Conservation (phyloP, 2,797 vertebrate genomes). For the Hydrocynus forskahlii region DNA sequence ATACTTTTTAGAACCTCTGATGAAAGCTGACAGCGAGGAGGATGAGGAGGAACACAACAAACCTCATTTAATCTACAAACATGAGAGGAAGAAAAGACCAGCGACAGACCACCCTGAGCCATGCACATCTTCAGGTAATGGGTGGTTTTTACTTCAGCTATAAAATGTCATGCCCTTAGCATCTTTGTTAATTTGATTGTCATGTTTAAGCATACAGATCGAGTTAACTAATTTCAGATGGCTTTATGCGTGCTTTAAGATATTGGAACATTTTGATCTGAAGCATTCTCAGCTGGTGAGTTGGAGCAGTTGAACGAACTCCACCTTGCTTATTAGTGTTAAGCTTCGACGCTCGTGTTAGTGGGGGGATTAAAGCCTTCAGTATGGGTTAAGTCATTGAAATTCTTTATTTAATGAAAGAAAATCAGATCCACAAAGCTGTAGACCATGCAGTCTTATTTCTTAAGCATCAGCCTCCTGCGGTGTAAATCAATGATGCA, state of each 20-base stretch:
- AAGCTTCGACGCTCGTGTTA: constrained; percentile 59
- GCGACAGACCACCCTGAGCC: constrained; percentile 68
- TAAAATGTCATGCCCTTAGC: background rate
- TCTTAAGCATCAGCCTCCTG: constrained; percentile 47
- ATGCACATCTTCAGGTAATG: constrained; percentile 88
- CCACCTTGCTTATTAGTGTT: constrained; percentile 57
- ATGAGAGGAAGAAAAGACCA: constrained; percentile 75
- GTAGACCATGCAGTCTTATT: constrained; percentile 57
- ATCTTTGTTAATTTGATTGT: background rate
- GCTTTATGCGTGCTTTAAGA: background rate
- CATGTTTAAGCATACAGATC: background rate
- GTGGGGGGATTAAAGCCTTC: constrained; percentile 61
- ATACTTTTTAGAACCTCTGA: constrained; percentile 94
- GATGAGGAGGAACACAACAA: constrained; percentile 91
- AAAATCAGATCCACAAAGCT: constrained; percentile 56
- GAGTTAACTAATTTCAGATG: background rate
- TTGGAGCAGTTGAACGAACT: constrained; percentile 56
- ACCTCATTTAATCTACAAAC: constrained; percentile 92
- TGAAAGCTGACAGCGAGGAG: constrained; percentile 81
- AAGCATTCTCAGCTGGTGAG: background rate
- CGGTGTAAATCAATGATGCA: constrained; percentile 59
- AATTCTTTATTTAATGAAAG: constrained; percentile 64
- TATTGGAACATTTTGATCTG: constrained; percentile 7
- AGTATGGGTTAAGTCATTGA: constrained; percentile 62
- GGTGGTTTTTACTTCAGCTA: background rate